These are phyloP conservation scores for Philhelius pedissequus DNA, from an alignment of 2,888 invertebrate genomes.

Conservation along the genomic window DNA sequence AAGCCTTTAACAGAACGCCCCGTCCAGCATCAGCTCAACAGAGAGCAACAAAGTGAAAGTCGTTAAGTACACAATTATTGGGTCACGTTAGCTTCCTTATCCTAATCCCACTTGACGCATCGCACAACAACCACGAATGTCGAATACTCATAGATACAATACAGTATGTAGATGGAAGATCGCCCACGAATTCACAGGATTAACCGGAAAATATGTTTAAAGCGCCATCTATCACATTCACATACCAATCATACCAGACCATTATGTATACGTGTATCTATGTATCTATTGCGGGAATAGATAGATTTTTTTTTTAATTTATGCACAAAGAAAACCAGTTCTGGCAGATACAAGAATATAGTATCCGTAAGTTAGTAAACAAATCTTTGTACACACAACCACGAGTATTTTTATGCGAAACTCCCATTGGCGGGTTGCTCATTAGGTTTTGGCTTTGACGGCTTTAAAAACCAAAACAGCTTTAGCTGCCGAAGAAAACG, in stretches of 20 bases:
- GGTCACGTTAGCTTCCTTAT: constrained; percentile 52
- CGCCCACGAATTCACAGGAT: constrained; percentile 32
- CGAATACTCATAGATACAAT: too few relatives aligned
- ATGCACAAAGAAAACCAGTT: constrained; percentile 29
- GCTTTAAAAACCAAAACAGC: not conserved
- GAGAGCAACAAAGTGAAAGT: constrained; percentile 53
- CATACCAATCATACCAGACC: not conserved
- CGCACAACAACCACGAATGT: not conserved
- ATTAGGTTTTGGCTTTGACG: not conserved
- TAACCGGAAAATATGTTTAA: constrained; percentile 25
- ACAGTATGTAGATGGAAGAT: constrained; percentile 14
- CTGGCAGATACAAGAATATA: not conserved
- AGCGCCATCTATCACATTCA: constrained; percentile 44
- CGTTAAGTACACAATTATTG: constrained; percentile 52
- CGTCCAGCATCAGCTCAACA: not conserved
- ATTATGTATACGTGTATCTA: too few relatives aligned
- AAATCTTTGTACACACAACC: constrained; percentile 13
- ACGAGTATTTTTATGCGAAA: constrained; percentile 40
- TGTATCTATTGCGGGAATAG: constrained; percentile 10
- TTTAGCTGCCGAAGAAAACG: not conserved
- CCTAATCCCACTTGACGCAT: constrained; percentile 35
- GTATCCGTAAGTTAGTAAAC: constrained; percentile 23
- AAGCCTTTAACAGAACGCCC: not conserved
- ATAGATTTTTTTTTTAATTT: not conserved
- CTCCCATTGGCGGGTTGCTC: not conserved